Percentiles rank a stretch among this genome's conserved stretches.
These are phyloP conservation scores for Xenopus laevis DNA, from an alignment of 2,113 vertebrate genomes.

Conservation along the genomic window DNA sequence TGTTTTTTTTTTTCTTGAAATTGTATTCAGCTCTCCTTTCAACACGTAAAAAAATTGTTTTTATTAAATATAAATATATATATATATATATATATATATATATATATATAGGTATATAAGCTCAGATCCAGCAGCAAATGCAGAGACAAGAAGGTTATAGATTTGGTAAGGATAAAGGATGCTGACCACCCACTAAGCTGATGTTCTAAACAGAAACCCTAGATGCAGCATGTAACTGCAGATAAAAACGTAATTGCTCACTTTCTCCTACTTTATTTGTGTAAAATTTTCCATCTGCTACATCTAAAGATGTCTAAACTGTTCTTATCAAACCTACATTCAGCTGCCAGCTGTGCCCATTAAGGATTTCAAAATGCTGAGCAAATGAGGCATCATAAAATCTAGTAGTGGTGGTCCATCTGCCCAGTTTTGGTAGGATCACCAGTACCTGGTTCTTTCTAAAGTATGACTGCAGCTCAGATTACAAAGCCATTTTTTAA, in stretches of 20 bases:
- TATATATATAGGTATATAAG: conserved; percentile 53
- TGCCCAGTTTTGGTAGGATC: conserved; percentile 74
- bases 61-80: background rate
- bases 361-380: conserved; percentile 81
- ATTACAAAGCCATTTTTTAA: conserved; percentile 49
- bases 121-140: conserved; percentile 64
- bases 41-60: too few species aligned
- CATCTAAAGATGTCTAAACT: conserved; percentile 87
- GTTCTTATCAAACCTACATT: conserved; percentile 84
- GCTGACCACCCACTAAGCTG: conserved; percentile 78
- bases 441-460: conserved; percentile 71
- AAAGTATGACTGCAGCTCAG: conserved; percentile 62
- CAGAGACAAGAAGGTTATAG: conserved; percentile 70
- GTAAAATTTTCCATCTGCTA: conserved; percentile 86
- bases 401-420: conserved; percentile 77
- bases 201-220: conserved; percentile 69
- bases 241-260: conserved; percentile 81
- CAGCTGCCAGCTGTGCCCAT: conserved; percentile 85
- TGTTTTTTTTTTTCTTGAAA: conserved; percentile 64
- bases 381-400: conserved; percentile 80
- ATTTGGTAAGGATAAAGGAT: conserved; percentile 57
- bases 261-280: conserved; percentile 86
- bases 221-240: conserved; percentile 71
- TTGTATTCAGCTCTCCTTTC: conserved; percentile 62
- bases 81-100: too few species aligned